Evolutionary conservation across 2,797 vertebrate genomes (phyloP), one percentile per base, ranked within the genome.

Genomic region (Urosaurus nigricauda): DNA sequence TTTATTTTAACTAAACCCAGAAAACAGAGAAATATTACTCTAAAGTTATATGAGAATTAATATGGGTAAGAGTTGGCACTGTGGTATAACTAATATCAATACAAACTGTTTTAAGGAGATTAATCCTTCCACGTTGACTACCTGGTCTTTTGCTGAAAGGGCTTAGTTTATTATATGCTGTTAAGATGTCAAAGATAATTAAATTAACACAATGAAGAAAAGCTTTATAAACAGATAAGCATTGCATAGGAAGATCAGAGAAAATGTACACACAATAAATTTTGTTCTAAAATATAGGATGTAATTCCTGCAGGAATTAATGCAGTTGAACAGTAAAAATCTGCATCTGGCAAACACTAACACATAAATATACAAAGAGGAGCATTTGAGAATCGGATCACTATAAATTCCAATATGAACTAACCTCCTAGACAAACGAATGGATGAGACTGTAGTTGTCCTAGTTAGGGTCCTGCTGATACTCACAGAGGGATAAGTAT

Each of bases 41-140:
- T 79, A 70, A 84, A 84, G n/a, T 3, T 68, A 47, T 68, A 71
- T 89, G 73, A 0, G 0, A 5, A 56, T 19, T 87, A 32, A 84
- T 87, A 85, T 89, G 83, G 0, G 24, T 47, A 80, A 85, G 40
- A 74, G 87, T 73, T 85, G 85, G 79, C 29, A 21, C 9, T 0
- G 0, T 70, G 24, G 12, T 65, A 7, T 65, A 58, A 9, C 65
- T 58, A 0, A 0, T 2, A 53, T 3, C 51, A 35, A 60, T 63
- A 51, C 35, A 80, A 87, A 75, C 26, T 37, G 2, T 9, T 80
- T 43, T 6, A 21, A 16, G 21, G 4, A 89, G 21, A 26, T 40
- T 3, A 86, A 19, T 16, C 17, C 5, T 89, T 74, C 13, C 35
- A 37, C 80, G 89, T 74, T 32, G 19, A 19, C 4, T 5, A 60